These are phyloP conservation scores for Bombus picipes DNA, from an alignment of 1,140 invertebrate species.

Conservation along the genomic window DNA sequence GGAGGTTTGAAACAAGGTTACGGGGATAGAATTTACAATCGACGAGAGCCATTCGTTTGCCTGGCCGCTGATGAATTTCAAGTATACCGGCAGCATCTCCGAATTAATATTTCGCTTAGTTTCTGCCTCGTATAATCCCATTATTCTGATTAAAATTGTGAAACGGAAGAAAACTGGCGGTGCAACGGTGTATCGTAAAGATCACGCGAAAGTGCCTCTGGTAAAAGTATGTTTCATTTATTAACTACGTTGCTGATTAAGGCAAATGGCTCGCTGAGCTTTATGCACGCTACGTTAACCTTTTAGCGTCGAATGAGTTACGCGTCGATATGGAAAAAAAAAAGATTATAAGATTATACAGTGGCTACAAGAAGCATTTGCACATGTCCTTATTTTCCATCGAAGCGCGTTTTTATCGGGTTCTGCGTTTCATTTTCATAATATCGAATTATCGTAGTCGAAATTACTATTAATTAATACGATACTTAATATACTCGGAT, in stretches of 20 bases:
- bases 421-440: no score
- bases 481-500: background rate
- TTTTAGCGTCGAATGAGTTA: background rate
- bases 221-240: background rate
- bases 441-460: background rate
- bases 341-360: background rate
- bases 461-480: background rate
- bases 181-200: background rate
- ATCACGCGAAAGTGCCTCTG: background rate
- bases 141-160: background rate
- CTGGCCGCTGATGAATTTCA: background rate
- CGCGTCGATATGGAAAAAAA: background rate
- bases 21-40: background rate
- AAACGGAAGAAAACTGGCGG: background rate
- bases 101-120: conserved; percentile 3
- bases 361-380: background rate
- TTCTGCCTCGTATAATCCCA: no score
- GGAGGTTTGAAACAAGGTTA: conserved; percentile 4
- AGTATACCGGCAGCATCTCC: no score
- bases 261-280: background rate
- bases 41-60: background rate
- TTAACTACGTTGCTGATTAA: background rate
- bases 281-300: background rate
- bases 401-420: no score
- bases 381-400: background rate